Percentiles rank a stretch among this genome's conserved stretches.
Conservation (phyloP, 1,140 invertebrate genomes). For the Drepana arcuata region DNA sequence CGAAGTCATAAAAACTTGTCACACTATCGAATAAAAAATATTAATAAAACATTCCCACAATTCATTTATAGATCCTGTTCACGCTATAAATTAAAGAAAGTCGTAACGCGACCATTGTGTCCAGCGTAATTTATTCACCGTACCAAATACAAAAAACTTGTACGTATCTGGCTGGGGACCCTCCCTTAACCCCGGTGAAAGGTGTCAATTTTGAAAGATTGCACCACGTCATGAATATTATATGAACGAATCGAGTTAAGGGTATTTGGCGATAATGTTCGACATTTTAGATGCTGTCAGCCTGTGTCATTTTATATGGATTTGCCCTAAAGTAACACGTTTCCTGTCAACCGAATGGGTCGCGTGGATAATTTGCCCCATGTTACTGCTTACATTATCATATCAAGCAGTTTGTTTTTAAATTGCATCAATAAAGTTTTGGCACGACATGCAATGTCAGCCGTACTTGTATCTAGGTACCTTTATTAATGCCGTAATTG, state of each 20-base stretch:
- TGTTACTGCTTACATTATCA: no score
- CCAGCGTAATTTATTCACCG: conserved; percentile 61
- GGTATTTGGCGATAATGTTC: conserved; percentile 69
- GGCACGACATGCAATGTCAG: no score
- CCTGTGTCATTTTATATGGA: conserved; percentile 69
- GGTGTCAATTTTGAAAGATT: conserved; percentile 72
- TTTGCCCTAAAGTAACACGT: no score
- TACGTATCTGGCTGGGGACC: conserved; percentile 34
- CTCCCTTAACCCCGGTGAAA: conserved; percentile 36
- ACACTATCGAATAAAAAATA: no score
- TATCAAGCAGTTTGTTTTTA: no score
- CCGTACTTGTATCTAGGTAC: no score
- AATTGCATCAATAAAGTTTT: no score
- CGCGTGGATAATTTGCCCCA: no score
- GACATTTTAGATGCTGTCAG: conserved; percentile 60
- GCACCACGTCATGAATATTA: conserved; percentile 68
- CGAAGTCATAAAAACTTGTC: no score
- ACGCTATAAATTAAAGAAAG: conserved; percentile 31
- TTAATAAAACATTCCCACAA: no score
- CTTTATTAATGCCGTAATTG: no score
- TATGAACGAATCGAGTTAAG: conserved; percentile 69
- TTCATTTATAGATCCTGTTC: background rate
- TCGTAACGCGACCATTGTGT: conserved; percentile 33
- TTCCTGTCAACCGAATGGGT: no score
- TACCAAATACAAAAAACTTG: conserved; percentile 61